Evolutionary conservation across 64 coral and sea anemone species (phyloP).

Genomic region (Platygyra sinensis): DNA sequence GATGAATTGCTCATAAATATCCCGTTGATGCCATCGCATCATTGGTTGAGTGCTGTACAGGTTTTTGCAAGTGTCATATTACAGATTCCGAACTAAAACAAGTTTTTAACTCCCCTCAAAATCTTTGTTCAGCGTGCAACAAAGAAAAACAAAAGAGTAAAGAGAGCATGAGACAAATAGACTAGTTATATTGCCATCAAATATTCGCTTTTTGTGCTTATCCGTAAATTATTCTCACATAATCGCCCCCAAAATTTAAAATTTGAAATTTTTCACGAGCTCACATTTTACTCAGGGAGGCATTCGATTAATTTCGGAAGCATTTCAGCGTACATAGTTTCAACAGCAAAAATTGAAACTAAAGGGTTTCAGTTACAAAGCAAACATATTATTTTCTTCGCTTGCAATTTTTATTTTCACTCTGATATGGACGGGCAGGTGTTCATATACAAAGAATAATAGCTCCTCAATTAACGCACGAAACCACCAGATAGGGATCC

Average conservation of each 20-base stretch:
- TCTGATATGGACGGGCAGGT: constrained; percentile 1
- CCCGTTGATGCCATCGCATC: neutral
- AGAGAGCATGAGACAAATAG: neutral
- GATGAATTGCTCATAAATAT: neutral
- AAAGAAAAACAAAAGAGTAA: constrained; percentile 1
- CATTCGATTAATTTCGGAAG: neutral
- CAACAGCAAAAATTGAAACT: neutral
- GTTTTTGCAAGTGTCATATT: no score
- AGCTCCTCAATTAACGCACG: constrained; percentile 9
- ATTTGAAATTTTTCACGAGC: neutral
- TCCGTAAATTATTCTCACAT: neutral
- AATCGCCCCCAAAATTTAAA: neutral
- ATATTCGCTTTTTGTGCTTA: neutral
- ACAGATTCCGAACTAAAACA: neutral
- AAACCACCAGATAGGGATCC: constrained; percentile 14
- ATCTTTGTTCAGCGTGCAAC: neutral
- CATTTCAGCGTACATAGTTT: neutral
- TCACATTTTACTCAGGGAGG: neutral
- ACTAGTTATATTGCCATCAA: neutral
- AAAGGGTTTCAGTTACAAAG: neutral
- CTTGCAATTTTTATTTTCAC: neutral
- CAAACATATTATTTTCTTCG: neutral
- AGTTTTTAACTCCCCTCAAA: neutral
- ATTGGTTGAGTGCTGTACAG: neutral
- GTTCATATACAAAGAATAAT: constrained; percentile 22